Percentiles rank a stretch among this genome's conserved stretches.
phyloP scores from a whole-genome alignment of 2,888 invertebrate species.

The Ormyrus pomaceus region DNA sequence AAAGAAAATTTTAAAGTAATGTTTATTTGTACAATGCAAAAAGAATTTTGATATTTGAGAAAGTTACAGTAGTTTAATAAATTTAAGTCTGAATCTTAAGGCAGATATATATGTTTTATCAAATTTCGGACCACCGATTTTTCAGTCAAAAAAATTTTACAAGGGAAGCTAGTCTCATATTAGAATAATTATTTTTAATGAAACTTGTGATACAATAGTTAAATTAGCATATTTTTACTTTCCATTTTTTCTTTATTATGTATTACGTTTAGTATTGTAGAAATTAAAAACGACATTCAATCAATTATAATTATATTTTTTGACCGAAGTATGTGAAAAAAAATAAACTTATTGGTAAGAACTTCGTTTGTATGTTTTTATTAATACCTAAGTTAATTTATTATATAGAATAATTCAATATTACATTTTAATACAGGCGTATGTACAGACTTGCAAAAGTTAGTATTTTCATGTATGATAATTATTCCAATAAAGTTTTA shows the following conservation, averaged over 20 bases:
- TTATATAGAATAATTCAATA: too few relatives aligned
- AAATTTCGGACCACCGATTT: neutral
- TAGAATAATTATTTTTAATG: constrained; percentile 38
- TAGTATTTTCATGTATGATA: too few relatives aligned
- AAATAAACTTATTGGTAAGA: neutral
- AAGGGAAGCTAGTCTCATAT: constrained; percentile 19
- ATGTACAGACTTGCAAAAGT: too few relatives aligned
- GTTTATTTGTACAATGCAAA: too few relatives aligned
- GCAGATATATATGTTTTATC: neutral
- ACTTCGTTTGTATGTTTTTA: constrained; percentile 1
- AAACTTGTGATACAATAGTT: constrained; percentile 38
- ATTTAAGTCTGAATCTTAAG: too few relatives aligned
- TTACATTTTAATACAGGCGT: too few relatives aligned
- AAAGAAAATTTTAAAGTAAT: too few relatives aligned
- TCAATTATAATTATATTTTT: constrained; percentile 33
- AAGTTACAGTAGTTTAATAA: too few relatives aligned
- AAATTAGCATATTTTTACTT: constrained; percentile 18
- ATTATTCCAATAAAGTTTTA: too few relatives aligned
- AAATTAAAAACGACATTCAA: neutral
- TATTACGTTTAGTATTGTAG: neutral
- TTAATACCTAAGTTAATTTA: neutral
- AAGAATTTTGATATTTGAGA: too few relatives aligned
- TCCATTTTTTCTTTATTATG: neutral
- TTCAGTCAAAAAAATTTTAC: neutral
- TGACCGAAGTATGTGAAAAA: constrained; percentile 7